These are phyloP conservation scores for Slavum lentiscoides DNA, from an alignment of 2,888 invertebrate genomes.

Conservation along the genomic window DNA sequence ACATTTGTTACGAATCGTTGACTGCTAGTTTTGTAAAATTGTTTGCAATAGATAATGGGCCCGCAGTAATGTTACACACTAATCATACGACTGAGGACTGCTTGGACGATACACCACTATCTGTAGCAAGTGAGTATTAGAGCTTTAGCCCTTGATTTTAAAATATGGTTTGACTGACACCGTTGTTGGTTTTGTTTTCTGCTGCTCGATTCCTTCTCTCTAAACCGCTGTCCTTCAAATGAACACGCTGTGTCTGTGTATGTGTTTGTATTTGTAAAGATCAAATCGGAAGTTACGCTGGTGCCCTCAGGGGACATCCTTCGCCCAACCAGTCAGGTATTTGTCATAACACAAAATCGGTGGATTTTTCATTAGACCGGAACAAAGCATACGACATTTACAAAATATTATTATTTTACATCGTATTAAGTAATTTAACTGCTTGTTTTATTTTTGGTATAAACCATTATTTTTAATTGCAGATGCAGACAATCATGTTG, in stretches of 20 bases:
- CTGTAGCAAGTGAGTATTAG: constrained; percentile 45
- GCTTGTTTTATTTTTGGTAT: neutral
- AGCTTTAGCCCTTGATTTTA: constrained; percentile 25
- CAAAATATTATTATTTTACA: constrained; percentile 6
- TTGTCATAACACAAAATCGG: constrained; percentile 46
- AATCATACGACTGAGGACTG: constrained; percentile 35
- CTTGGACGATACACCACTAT: constrained; percentile 46
- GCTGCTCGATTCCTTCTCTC: constrained; percentile 45
- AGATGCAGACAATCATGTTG: constrained; percentile 77
- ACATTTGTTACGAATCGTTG: constrained; percentile 19
- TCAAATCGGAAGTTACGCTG: constrained; percentile 74
- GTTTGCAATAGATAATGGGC: constrained; percentile 45
- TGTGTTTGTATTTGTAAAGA: constrained; percentile 46
- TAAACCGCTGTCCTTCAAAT: constrained; percentile 48
- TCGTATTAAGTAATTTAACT: neutral
- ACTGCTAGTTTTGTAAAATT: constrained; percentile 42
- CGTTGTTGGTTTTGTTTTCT: constrained; percentile 54
- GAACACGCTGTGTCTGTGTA: constrained; percentile 42
- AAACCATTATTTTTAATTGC: constrained; percentile 48
- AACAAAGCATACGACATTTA: constrained; percentile 7
- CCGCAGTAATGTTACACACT: constrained; percentile 39
- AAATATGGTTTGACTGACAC: constrained; percentile 48
- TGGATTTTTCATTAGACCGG: constrained; percentile 28
- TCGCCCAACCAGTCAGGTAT: constrained; percentile 86
- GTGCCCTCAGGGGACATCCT: constrained; percentile 84